These are phyloP conservation scores for Psilopogon haemacephalus DNA, from an alignment of 2,113 vertebrate genomes.

Conservation along the genomic window DNA sequence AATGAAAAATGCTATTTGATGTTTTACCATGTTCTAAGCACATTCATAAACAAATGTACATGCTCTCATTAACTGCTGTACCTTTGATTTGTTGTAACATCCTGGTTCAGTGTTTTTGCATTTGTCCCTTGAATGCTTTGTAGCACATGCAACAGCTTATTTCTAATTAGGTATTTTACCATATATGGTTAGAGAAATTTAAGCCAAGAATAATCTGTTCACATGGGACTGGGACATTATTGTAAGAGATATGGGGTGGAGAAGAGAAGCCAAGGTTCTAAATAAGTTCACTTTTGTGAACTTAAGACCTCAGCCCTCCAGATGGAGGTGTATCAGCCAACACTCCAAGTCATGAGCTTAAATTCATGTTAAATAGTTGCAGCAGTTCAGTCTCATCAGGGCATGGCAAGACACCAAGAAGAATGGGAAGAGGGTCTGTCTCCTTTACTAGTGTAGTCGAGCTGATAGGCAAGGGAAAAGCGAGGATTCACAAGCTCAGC, in stretches of 20 bases:
- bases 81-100: not conserved
- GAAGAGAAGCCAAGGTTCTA: not conserved
- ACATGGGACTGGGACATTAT: not conserved
- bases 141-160: not conserved
- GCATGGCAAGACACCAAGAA: not conserved
- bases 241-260: not conserved
- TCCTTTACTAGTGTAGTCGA: not conserved
- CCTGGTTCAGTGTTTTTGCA: not conserved
- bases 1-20: conserved; percentile 50
- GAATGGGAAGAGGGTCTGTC: not conserved
- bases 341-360: not conserved
- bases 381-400: not conserved
- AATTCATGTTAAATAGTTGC: accelerated
- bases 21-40: conserved; percentile 49
- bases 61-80: not conserved
- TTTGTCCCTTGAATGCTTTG: not conserved
- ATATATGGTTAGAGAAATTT: not conserved
- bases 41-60: conserved; percentile 50
- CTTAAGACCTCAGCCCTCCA: not conserved
- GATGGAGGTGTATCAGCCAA: not conserved
- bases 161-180: not conserved
- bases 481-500: not conserved
- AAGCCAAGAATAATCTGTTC: not conserved
- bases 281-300: not conserved
- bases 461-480: not conserved